phyloP scores from a whole-genome alignment of 2,888 invertebrate species.

The Volucella inanis region DNA sequence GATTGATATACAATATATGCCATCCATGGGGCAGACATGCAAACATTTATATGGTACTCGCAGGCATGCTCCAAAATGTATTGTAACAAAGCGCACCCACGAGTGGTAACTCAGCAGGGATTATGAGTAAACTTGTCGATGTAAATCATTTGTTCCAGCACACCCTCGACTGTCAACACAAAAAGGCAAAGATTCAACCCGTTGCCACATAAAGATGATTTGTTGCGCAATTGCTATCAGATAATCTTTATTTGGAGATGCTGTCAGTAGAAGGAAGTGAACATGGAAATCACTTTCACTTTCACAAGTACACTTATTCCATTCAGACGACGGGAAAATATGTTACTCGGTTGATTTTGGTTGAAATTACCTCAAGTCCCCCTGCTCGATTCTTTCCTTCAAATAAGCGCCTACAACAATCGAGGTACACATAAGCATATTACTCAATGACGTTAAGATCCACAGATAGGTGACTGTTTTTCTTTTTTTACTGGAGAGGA shows the following conservation, averaged over 20 bases:
- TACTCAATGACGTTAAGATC: constrained; percentile 35
- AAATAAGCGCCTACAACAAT: constrained; percentile 39
- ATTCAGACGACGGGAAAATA: constrained; percentile 57
- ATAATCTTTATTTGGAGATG: neutral
- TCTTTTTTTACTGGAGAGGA: neutral
- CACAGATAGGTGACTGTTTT: constrained; percentile 1
- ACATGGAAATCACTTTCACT: constrained; percentile 55
- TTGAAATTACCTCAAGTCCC: constrained; percentile 1
- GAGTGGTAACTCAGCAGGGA: neutral
- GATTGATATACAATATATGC: neutral
- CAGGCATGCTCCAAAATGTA: neutral
- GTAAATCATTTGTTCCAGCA: constrained; percentile 14
- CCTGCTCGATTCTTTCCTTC: neutral
- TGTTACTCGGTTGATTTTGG: constrained; percentile 42
- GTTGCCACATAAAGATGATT: constrained; percentile 12
- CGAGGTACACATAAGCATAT: constrained; percentile 27
- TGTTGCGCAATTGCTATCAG: constrained; percentile 31
- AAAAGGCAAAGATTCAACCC: neutral
- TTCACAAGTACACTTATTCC: constrained; percentile 50
- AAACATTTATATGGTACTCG: neutral
- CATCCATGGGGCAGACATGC: neutral
- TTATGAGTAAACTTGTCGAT: neutral
- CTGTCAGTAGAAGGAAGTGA: constrained; percentile 21
- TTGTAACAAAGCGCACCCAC: constrained; percentile 34
- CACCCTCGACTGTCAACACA: neutral